Percentiles rank a stretch among this genome's conserved stretches.
Evolutionary conservation across 2,888 invertebrate genomes (phyloP).

Genomic region (Ctena decussata): DNA sequence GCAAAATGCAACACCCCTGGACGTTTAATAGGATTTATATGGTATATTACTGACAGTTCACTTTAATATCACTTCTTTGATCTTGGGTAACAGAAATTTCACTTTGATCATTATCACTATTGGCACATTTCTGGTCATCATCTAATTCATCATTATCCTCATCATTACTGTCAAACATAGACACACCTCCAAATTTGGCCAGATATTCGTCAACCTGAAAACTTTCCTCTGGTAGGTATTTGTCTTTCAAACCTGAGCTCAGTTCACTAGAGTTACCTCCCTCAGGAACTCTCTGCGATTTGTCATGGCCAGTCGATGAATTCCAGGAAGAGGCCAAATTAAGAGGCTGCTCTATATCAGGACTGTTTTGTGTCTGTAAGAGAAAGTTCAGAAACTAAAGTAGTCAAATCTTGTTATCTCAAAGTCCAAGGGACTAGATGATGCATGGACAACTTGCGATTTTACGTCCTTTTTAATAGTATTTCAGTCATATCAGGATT

Average conservation of each 20-base stretch:
- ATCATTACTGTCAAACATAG: slow-evolving; percentile 27
- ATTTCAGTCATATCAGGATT: no score
- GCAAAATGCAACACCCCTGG: no score
- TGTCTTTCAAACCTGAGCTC: neutral
- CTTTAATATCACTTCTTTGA: neutral
- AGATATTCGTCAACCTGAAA: slow-evolving; percentile 31
- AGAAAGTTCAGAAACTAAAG: neutral
- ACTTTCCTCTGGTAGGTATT: neutral
- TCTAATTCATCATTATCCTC: neutral
- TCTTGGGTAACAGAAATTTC: slow-evolving; percentile 35
- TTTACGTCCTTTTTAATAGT: no score
- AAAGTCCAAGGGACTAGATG: no score
- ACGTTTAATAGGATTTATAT: no score
- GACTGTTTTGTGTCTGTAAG: neutral
- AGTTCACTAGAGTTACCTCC: neutral
- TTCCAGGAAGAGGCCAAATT: neutral
- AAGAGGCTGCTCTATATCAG: neutral
- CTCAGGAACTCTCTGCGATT: neutral
- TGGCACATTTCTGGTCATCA: slow-evolving; percentile 5
- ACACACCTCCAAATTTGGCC: slow-evolving; percentile 48
- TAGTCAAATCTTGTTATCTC: no score
- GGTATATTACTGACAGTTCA: no score
- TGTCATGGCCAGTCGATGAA: neutral
- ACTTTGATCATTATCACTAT: slow-evolving; percentile 49
- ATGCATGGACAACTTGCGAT: no score